These are phyloP conservation scores for Chouioia cunea DNA, from an alignment of 2,888 invertebrate species.

Conservation along the genomic window DNA sequence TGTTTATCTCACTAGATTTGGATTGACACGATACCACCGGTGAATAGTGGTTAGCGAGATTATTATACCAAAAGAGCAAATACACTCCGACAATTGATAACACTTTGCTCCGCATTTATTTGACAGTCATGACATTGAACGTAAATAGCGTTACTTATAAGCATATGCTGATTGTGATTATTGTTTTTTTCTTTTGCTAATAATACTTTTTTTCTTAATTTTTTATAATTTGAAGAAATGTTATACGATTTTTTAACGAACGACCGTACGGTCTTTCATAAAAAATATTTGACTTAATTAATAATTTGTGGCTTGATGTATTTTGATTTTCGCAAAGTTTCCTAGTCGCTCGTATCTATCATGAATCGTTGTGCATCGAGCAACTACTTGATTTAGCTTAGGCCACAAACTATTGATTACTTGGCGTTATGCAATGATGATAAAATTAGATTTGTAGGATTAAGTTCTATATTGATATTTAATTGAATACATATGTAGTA, in stretches of 20 bases:
- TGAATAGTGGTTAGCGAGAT: slow-evolving; percentile 38
- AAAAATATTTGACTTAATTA: slow-evolving; percentile 41
- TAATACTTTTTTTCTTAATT: slow-evolving; percentile 39
- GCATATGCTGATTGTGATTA: slow-evolving; percentile 45
- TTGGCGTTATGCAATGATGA: slow-evolving; percentile 35
- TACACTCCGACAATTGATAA: slow-evolving; percentile 25
- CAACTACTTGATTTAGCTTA: slow-evolving; percentile 24
- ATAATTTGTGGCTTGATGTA: slow-evolving; percentile 45
- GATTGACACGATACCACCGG: slow-evolving; percentile 25
- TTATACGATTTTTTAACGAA: slow-evolving; percentile 36
- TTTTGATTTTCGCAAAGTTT: slow-evolving; percentile 30
- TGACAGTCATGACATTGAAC: slow-evolving; percentile 38
- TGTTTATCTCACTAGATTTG: no score
- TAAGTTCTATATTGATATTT: slow-evolving; percentile 39
- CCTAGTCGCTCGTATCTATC: slow-evolving; percentile 43
- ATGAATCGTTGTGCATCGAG: slow-evolving; percentile 32
- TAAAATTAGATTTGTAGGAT: slow-evolving; percentile 35
- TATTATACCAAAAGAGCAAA: slow-evolving; percentile 44
- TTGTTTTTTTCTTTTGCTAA: slow-evolving; percentile 39
- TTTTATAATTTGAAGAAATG: slow-evolving; percentile 38
- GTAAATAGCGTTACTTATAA: slow-evolving; percentile 33
- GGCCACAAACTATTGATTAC: slow-evolving; percentile 42
- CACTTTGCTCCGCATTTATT: slow-evolving; percentile 42
- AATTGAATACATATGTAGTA: slow-evolving; percentile 35
- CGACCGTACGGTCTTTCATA: slow-evolving; percentile 36